A percentile compares a stretch with the other conserved stretches of the same genome.
Conservation (phyloP, 2,797 vertebrate species). For the Catostomus latipinnis region DNA sequence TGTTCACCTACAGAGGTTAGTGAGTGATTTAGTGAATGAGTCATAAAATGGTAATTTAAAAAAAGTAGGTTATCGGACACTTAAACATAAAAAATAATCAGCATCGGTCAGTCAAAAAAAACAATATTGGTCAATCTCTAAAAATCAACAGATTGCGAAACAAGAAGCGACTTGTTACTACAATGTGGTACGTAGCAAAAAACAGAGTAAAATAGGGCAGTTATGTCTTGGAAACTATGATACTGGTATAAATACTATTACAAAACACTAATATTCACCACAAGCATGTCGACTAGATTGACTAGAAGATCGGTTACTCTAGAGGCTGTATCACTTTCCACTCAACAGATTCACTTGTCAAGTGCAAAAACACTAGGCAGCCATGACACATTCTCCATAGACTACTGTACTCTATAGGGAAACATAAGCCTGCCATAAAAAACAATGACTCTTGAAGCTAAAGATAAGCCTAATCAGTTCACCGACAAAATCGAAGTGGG, state of each 20-base stretch:
- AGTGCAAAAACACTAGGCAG: neutral
- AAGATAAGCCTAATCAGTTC: constrained; percentile 3
- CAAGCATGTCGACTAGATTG: neutral
- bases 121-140: no score
- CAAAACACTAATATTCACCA: constrained; percentile 19
- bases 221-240: neutral
- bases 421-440: constrained; percentile 8
- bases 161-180: neutral
- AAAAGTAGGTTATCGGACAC: no score
- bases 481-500: neutral
- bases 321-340: constrained; percentile 47
- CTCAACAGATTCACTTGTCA: constrained; percentile 4
- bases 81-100: no score
- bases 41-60: no score
- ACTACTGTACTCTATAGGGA: constrained; percentile 21
- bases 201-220: neutral
- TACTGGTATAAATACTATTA: neutral
- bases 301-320: constrained; percentile 30
- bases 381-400: constrained; percentile 34
- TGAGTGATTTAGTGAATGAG: no score
- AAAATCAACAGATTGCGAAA: neutral
- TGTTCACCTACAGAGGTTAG: no score
- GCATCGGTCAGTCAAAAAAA: no score
- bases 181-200: neutral
- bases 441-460: constrained; percentile 18